Evolutionary conservation across 2,888 invertebrate genomes (phyloP).

Genomic region (Nezara viridula): DNA sequence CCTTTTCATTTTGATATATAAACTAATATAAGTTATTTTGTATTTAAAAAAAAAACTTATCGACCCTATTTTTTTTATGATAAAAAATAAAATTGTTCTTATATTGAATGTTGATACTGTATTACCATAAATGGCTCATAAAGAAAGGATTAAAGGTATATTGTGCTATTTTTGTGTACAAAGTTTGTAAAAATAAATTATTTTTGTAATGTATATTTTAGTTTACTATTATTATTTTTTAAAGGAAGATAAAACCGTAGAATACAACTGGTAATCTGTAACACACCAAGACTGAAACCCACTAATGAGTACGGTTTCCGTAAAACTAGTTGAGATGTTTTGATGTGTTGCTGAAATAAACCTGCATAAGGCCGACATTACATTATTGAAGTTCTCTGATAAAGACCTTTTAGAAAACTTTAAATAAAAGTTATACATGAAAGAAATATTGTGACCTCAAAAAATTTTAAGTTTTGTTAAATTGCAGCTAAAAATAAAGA

Average conservation of each 20-base stretch:
- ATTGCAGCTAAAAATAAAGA: too few relatives aligned
- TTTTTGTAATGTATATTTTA: constrained; percentile 18
- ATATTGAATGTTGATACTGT: background rate
- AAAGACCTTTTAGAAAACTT: too few relatives aligned
- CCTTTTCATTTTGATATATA: background rate
- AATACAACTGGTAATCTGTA: background rate
- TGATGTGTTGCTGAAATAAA: too few relatives aligned
- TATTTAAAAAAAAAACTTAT: background rate
- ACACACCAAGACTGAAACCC: background rate
- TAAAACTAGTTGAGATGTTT: too few relatives aligned
- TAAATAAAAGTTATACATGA: too few relatives aligned
- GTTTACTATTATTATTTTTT: background rate
- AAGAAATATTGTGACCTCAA: too few relatives aligned
- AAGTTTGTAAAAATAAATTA: constrained; percentile 32
- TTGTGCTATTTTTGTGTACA: constrained; percentile 37
- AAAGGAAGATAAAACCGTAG: background rate
- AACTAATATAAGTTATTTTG: background rate
- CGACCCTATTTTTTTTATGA: background rate
- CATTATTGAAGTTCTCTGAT: too few relatives aligned
- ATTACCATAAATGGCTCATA: background rate
- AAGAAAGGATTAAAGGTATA: background rate
- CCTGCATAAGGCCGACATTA: too few relatives aligned
- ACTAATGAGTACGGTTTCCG: too few relatives aligned
- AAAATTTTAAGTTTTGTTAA: too few relatives aligned
- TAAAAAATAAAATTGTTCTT: background rate